Conservation (phyloP, 2,113 vertebrate genomes). For the Elaphurus davidianus region DNA sequence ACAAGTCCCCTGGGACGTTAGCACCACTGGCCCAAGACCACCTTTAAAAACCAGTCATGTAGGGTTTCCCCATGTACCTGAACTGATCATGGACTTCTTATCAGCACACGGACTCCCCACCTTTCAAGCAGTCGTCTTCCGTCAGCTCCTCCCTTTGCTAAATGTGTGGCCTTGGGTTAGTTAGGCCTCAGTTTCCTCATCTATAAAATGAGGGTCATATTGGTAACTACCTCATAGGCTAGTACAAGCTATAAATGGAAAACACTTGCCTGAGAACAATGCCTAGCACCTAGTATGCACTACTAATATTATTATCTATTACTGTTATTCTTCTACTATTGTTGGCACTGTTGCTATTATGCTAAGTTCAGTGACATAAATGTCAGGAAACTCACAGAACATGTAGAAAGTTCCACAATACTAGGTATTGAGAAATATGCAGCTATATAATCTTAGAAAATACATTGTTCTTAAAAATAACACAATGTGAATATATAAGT, state of each 20-base stretch:
- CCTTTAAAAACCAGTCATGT: neutral
- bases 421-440: neutral
- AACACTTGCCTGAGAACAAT: neutral
- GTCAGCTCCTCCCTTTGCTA: neutral
- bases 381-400: neutral
- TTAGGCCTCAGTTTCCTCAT: neutral
- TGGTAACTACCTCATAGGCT: neutral
- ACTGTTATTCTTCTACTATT: neutral
- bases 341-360: neutral
- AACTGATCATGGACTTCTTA: neutral
- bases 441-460: neutral
- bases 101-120: neutral
- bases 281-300: neutral
- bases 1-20: neutral
- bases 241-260: neutral
- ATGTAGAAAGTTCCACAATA: neutral
- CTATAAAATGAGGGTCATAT: neutral
- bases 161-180: neutral
- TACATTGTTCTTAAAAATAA: neutral
- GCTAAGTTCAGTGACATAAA: neutral
- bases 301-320: too few relatives aligned
- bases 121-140: neutral
- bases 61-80: neutral
- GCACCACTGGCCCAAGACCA: neutral
- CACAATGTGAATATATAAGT: neutral